Conservation (phyloP, 2,113 vertebrate species). For the Tretioscincus oriximinensis region DNA sequence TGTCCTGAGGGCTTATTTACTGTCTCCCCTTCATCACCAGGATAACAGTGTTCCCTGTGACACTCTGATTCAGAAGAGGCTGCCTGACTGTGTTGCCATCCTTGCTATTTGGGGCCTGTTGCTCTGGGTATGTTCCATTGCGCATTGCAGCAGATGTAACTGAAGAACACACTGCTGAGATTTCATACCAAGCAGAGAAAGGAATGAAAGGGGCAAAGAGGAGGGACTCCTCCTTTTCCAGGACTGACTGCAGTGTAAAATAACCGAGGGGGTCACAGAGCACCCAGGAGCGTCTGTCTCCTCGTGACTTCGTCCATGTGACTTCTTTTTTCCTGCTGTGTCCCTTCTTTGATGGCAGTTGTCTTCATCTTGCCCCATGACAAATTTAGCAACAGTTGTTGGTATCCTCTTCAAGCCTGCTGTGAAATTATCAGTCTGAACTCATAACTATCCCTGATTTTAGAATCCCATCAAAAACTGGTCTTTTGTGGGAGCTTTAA, state of each 20-base stretch:
- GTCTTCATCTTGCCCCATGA: background rate
- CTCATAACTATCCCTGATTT: background rate
- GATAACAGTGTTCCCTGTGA: background rate
- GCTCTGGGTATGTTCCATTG: constrained; percentile 31
- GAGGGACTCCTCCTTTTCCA: background rate
- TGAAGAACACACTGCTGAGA: constrained; percentile 24
- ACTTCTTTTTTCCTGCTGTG: background rate
- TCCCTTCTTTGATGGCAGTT: background rate
- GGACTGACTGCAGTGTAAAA: background rate
- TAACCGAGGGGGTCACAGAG: background rate
- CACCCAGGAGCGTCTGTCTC: background rate
- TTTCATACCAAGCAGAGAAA: constrained; percentile 10
- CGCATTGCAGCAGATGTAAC: constrained; percentile 32
- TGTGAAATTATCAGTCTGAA: background rate
- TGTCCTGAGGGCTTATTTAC: background rate
- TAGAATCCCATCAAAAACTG: background rate
- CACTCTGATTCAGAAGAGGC: constrained; percentile 27
- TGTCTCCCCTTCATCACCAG: background rate
- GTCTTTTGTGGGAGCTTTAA: background rate
- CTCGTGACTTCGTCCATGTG: background rate
- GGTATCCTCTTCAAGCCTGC: background rate
- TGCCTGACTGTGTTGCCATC: constrained; percentile 3
- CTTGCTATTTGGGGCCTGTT: constrained; percentile 35
- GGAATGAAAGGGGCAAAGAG: background rate
- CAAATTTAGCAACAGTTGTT: constrained; percentile 7